A percentile compares a stretch with the other conserved stretches of the same genome.
Evolutionary conservation across 2,888 invertebrate species (phyloP).

Genomic region (Drosophila siamana): DNA sequence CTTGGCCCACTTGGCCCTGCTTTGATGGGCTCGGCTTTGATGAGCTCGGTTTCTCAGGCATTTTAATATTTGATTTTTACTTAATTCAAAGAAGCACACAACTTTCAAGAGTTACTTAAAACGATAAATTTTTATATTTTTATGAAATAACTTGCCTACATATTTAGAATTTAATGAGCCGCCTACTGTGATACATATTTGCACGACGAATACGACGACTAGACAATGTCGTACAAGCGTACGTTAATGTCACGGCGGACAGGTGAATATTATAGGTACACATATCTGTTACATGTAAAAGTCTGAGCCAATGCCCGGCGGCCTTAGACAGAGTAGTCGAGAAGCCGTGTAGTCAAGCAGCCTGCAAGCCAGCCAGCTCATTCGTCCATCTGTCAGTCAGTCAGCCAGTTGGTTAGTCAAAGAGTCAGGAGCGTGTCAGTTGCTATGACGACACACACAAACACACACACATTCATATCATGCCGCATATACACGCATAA

Average conservation of each 20-base stretch:
- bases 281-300: neutral
- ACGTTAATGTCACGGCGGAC: neutral
- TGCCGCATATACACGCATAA: conserved; percentile 3
- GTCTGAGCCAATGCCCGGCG: conserved; percentile 36
- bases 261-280: conserved; percentile 33
- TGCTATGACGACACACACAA: conserved; percentile 56
- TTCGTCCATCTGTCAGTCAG: neutral
- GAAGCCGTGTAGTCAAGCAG: neutral
- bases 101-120: conserved; percentile 4
- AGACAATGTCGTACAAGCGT: conserved; percentile 21
- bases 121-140: conserved; percentile 1
- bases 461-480: conserved; percentile 35
- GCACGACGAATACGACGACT: conserved; percentile 16
- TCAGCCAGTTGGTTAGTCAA: conserved; percentile 27
- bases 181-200: conserved; percentile 48
- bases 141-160: conserved; percentile 10
- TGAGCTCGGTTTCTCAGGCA: conserved; percentile 49
- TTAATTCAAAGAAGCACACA: neutral
- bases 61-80: conserved; percentile 32
- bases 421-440: conserved; percentile 58
- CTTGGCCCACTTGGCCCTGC: neutral
- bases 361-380: neutral
- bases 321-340: conserved; percentile 28
- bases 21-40: conserved; percentile 23
- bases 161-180: conserved; percentile 52